These are phyloP conservation scores for Dicycla oo DNA, from an alignment of 2,888 invertebrate genomes.

Conservation along the genomic window DNA sequence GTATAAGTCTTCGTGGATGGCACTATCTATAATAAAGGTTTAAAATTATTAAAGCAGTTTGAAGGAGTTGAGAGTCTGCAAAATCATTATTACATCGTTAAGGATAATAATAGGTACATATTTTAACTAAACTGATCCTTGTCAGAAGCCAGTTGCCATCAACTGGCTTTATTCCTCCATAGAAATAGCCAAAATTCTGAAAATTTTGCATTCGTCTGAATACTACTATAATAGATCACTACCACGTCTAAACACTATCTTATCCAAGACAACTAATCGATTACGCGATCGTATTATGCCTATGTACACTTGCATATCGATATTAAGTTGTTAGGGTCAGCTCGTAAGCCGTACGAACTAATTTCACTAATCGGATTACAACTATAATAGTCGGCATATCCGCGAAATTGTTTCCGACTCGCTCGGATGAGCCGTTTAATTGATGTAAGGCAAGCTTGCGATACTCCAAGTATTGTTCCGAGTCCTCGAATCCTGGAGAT, in stretches of 20 bases:
- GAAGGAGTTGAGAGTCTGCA: too few relatives aligned
- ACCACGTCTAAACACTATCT: background rate
- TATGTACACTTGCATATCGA: conserved; percentile 27
- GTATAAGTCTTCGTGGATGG: too few relatives aligned
- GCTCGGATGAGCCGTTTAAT: conserved; percentile 76
- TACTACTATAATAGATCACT: too few relatives aligned
- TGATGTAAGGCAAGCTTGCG: conserved; percentile 68
- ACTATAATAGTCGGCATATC: conserved; percentile 75
- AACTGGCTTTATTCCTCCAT: too few relatives aligned
- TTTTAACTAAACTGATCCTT: too few relatives aligned
- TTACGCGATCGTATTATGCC: background rate
- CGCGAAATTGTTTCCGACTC: conserved; percentile 74
- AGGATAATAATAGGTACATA: too few relatives aligned
- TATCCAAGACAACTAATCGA: conserved; percentile 7
- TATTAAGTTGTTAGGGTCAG: conserved; percentile 66
- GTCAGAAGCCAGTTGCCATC: too few relatives aligned
- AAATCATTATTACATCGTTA: too few relatives aligned
- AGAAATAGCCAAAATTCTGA: too few relatives aligned
- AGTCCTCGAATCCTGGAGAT: conserved; percentile 11
- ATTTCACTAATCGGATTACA: conserved; percentile 83
- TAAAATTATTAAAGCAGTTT: too few relatives aligned
- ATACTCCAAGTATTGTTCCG: conserved; percentile 23
- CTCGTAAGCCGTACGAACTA: conserved; percentile 71
- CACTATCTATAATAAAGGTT: too few relatives aligned
- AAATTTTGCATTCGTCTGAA: too few relatives aligned